Conservation (phyloP, 1,140 invertebrate genomes). For the Procambarus virginalis region DNA sequence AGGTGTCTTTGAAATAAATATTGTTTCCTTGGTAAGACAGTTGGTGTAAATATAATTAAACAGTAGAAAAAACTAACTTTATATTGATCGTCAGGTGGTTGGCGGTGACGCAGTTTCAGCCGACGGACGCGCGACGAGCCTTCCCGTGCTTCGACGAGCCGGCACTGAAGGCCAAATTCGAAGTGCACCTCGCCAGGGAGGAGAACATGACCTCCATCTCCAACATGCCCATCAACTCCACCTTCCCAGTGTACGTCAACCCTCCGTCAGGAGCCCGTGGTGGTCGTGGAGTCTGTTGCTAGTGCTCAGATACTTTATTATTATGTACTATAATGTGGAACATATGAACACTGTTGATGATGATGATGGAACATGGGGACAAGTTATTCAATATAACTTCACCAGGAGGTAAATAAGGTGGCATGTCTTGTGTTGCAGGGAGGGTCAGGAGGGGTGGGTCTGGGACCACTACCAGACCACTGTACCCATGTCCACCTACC, state of each 20-base stretch:
- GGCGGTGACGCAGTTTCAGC: slow-evolving; percentile 11
- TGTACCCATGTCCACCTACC: slow-evolving; percentile 89
- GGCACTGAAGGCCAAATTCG: slow-evolving; percentile 15
- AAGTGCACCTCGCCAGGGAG: slow-evolving; percentile 27
- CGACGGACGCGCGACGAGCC: slow-evolving; percentile 25
- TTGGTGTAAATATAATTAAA: no score
- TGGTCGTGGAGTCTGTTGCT: no score
- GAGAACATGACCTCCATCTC: slow-evolving; percentile 1
- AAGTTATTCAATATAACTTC: no score
- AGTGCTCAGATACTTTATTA: no score
- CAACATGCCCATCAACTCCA: slow-evolving; percentile 16
- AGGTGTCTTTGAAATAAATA: no score
- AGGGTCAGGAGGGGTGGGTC: slow-evolving; percentile 79
- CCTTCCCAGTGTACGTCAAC: not conserved
- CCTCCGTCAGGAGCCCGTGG: no score
- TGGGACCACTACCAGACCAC: slow-evolving; percentile 84
- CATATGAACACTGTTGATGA: no score
- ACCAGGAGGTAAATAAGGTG: no score
- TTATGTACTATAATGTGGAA: no score
- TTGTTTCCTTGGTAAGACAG: no score
- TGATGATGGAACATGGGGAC: no score
- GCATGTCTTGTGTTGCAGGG: slow-evolving; percentile 72
- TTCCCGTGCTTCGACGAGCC: slow-evolving; percentile 46
- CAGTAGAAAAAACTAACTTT: not conserved
- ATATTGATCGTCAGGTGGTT: slow-evolving; percentile 3